Evolutionary conservation across 2,888 invertebrate genomes (phyloP).

Genomic region (Rhaphigaster nebulosa): DNA sequence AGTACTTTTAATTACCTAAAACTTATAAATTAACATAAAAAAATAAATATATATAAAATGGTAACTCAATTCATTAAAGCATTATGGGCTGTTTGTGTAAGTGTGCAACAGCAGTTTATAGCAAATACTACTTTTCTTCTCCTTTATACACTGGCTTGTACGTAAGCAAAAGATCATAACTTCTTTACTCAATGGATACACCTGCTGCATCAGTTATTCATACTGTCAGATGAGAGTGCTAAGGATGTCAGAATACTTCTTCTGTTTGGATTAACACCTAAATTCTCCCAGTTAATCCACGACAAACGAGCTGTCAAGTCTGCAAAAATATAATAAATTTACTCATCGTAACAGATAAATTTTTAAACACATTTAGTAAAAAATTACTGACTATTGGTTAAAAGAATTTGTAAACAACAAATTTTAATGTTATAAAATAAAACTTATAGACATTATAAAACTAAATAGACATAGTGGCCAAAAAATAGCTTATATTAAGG

Average conservation of each 20-base stretch:
- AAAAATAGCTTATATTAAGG: too few species aligned
- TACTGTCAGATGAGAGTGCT: slow-evolving; percentile 60
- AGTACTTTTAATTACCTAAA: not conserved
- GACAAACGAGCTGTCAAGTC: slow-evolving; percentile 96
- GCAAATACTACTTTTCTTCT: not conserved
- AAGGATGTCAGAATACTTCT: slow-evolving; percentile 86
- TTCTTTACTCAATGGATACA: slow-evolving; percentile 53
- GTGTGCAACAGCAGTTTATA: not conserved
- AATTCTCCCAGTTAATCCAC: slow-evolving; percentile 99
- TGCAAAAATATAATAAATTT: slow-evolving; percentile 69
- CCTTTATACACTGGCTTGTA: not conserved
- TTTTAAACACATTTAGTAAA: not conserved
- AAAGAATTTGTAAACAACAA: too few species aligned
- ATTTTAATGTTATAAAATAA: too few species aligned
- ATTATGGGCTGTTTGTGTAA: not conserved
- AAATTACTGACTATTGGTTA: too few species aligned
- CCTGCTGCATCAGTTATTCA: slow-evolving; percentile 57
- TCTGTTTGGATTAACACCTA: slow-evolving; percentile 92
- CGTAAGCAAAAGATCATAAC: not conserved
- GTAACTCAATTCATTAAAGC: slow-evolving; percentile 50
- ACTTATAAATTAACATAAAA: slow-evolving; percentile 12
- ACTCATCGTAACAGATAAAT: not conserved
- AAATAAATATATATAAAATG: not conserved
- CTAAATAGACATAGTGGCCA: too few species aligned
- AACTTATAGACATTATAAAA: too few species aligned